Conservation (phyloP, 2,797 vertebrate genomes). For the Zonotrichia albicollis region DNA sequence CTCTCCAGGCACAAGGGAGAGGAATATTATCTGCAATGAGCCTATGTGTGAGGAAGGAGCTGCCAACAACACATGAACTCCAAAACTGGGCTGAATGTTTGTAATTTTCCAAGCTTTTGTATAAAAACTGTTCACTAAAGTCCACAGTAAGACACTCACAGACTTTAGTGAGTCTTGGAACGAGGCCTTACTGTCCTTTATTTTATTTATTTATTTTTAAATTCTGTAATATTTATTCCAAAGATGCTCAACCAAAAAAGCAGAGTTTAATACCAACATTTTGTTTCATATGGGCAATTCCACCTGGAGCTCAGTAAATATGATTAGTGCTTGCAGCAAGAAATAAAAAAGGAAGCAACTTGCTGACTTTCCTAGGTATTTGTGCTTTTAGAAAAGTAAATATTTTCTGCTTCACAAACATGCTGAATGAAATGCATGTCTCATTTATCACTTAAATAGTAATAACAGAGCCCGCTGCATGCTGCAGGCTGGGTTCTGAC, state of each 20-base stretch:
- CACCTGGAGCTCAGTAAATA: not conserved
- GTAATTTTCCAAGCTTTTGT: not conserved
- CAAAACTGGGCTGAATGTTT: not conserved
- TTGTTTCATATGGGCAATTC: not conserved
- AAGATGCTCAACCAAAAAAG: not conserved
- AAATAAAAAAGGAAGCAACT: not conserved
- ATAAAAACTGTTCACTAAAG: not conserved
- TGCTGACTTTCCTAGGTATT: not conserved
- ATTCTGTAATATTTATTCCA: not conserved
- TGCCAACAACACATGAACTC: accelerated
- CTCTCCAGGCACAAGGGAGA: accelerated
- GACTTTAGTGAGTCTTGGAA: not conserved
- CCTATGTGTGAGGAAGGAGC: not conserved
- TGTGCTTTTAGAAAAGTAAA: constrained; percentile 15
- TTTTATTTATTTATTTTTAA: not conserved
- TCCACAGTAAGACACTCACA: too few relatives aligned
- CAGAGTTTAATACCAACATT: not conserved
- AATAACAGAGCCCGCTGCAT: constrained; percentile 27
- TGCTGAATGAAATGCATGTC: constrained; percentile 46
- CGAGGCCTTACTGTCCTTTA: not conserved
- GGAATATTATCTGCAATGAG: not conserved
- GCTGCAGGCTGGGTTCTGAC: constrained; percentile 40
- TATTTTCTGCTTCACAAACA: constrained; percentile 38
- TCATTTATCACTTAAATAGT: constrained; percentile 69
- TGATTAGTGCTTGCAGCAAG: not conserved